Base-by-base conservation (phyloP, 2,113 vertebrate species). In the Hippoglossus stenolepis region DNA sequence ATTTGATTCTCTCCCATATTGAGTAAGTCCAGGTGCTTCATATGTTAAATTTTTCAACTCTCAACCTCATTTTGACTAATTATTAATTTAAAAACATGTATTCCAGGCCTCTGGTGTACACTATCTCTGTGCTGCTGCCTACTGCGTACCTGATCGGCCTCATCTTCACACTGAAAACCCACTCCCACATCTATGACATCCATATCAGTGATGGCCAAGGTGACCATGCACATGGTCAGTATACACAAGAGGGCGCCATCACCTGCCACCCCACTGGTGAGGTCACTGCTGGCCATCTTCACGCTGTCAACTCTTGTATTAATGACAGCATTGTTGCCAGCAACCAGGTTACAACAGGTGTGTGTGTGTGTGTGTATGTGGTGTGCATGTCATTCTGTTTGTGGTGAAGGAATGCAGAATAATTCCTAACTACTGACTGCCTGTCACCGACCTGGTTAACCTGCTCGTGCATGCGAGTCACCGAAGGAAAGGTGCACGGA, bases 141-240 rank as follows among this genome's bases (percentile, higher is more conserved):
- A 85, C 89, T 0, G 95, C 95, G 0, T 97, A 97, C 85, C 79
- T 96, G 77, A 92, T 92, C 0, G 96, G 97, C 14, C 95, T 97
- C 75, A 89, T 96, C 90, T 96, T 96, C 92, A 96, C 96, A 3
- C 89, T 96, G 79, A 97, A 97, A 90, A 96, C 96, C 1, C 96
- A 96, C 90, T 93, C 95, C 0, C 95, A 96, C 89, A 96, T 96
- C 88, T 95, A 96, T 3, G 96, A 96, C 77, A 94, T 96, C 85
- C 96, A 94, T 58, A 54, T 94, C 94, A 95, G 94, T 11, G 93
- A 94, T 58, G 95, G 90, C 47, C 95, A 95, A 40, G 86, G 79
- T 9, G 88, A 91, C 11, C 92, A 93, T 47, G 91, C 94, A n/a
- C 95, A 95, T 73, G 94, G 96, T 96, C 89, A 94, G 95, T 91